These are phyloP conservation scores for Pantala flavescens DNA, from an alignment of 1,140 invertebrate genomes.

Conservation along the genomic window DNA sequence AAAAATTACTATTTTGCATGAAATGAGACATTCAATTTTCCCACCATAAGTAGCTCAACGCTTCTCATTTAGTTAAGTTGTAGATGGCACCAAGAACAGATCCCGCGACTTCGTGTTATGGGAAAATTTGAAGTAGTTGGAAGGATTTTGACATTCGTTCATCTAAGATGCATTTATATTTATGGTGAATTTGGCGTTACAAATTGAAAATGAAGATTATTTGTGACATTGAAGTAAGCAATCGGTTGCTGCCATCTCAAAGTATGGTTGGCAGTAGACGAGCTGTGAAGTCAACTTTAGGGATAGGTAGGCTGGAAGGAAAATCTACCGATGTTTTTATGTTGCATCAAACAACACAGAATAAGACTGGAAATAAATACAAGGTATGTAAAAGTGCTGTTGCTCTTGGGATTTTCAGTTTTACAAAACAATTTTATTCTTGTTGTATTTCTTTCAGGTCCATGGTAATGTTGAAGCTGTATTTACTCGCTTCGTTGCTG, in stretches of 20 bases:
- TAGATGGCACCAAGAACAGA: neutral
- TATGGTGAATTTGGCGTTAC: too few relatives aligned
- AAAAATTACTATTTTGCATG: neutral
- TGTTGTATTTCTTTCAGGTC: constrained; percentile 33
- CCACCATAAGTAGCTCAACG: neutral
- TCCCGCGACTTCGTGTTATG: neutral
- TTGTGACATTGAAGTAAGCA: constrained; percentile 51
- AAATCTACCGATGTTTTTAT: constrained; percentile 46
- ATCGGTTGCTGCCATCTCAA: constrained; percentile 39
- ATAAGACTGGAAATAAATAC: constrained; percentile 55
- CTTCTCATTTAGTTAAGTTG: neutral
- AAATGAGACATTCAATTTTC: neutral
- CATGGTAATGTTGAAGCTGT: constrained; percentile 51
- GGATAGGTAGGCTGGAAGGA: constrained; percentile 49
- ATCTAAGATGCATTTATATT: too few relatives aligned
- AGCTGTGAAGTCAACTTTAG: constrained; percentile 48
- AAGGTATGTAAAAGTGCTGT: constrained; percentile 29
- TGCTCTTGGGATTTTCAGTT: too few relatives aligned
- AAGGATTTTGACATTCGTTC: too few relatives aligned
- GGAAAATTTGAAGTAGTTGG: too few relatives aligned
- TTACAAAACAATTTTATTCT: too few relatives aligned
- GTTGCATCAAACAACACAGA: constrained; percentile 49
- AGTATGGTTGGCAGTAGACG: constrained; percentile 35
- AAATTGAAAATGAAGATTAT: constrained; percentile 48
- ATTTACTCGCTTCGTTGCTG: constrained; percentile 53